Conservation (phyloP, 2,888 invertebrate species). For the Dasysyrphus albostriatus region DNA sequence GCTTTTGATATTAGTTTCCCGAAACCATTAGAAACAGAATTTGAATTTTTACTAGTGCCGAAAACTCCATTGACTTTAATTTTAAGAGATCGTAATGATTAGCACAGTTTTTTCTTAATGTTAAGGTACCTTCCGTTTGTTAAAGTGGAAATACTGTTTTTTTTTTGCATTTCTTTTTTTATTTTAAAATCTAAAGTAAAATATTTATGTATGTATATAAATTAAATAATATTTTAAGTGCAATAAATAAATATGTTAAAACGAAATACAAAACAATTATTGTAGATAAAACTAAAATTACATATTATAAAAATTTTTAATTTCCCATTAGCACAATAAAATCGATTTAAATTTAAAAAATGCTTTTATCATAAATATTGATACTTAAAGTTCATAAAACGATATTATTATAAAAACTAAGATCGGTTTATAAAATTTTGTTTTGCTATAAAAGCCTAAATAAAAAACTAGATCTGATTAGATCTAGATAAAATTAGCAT, state of each 20-base stretch:
- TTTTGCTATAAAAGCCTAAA: background rate
- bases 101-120: slow-evolving; percentile 31
- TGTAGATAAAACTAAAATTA: background rate
- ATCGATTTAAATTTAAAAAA: background rate
- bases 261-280: slow-evolving; percentile 12
- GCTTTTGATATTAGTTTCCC: slow-evolving; percentile 89
- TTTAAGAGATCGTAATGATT: slow-evolving; percentile 86
- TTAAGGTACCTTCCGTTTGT: slow-evolving; percentile 13
- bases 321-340: background rate
- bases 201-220: slow-evolving; percentile 22
- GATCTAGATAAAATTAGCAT: background rate
- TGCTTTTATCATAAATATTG: background rate
- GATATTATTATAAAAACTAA: background rate
- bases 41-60: slow-evolving; percentile 92
- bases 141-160: slow-evolving; percentile 47
- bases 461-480: background rate
- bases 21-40: slow-evolving; percentile 89
- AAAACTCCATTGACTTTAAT: slow-evolving; percentile 89
- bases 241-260: slow-evolving; percentile 24
- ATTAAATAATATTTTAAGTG: slow-evolving; percentile 33
- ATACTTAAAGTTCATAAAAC: no score
- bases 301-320: background rate
- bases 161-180: slow-evolving; percentile 36
- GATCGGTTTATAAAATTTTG: background rate
- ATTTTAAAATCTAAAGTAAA: slow-evolving; percentile 36